phyloP scores from a whole-genome alignment of 1,140 invertebrate genomes.

The Hyles euphorbiae region DNA sequence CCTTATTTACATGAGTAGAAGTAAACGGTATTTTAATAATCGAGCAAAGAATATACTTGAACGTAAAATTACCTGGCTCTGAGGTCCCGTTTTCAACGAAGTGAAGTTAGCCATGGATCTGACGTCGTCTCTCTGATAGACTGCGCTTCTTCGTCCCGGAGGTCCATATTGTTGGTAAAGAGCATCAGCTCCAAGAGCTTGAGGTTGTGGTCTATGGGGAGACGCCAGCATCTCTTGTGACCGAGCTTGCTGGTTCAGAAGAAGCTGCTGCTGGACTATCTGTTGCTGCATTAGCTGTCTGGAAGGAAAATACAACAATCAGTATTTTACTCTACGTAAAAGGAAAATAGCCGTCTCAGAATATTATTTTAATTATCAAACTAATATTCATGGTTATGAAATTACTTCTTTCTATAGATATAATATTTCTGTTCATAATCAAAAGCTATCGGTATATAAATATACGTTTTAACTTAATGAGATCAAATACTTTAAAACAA shows the following conservation, averaged over 20 bases:
- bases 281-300: slow-evolving; percentile 79
- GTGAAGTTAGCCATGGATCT: slow-evolving; percentile 67
- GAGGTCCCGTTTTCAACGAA: slow-evolving; percentile 58
- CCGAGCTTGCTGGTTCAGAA: slow-evolving; percentile 71
- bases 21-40: no score
- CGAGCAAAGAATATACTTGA: no score
- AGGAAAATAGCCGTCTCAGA: no score
- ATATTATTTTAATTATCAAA: no score
- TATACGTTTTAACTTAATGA: no score
- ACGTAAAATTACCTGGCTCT: slow-evolving; percentile 49
- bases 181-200: slow-evolving; percentile 59
- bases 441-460: no score
- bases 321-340: neutral
- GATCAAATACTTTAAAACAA: no score
- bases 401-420: no score
- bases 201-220: slow-evolving; percentile 55
- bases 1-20: no score
- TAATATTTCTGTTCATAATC: no score
- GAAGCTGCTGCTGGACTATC: slow-evolving; percentile 68
- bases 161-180: slow-evolving; percentile 66
- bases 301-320: slow-evolving; percentile 12
- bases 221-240: slow-evolving; percentile 76
- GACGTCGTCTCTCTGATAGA: slow-evolving; percentile 64
- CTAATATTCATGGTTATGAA: no score
- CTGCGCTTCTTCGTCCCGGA: slow-evolving; percentile 55